Base-by-base conservation (phyloP, 53 echinoderm and acorn worm species). In the Apostichopus leukothele region DNA sequence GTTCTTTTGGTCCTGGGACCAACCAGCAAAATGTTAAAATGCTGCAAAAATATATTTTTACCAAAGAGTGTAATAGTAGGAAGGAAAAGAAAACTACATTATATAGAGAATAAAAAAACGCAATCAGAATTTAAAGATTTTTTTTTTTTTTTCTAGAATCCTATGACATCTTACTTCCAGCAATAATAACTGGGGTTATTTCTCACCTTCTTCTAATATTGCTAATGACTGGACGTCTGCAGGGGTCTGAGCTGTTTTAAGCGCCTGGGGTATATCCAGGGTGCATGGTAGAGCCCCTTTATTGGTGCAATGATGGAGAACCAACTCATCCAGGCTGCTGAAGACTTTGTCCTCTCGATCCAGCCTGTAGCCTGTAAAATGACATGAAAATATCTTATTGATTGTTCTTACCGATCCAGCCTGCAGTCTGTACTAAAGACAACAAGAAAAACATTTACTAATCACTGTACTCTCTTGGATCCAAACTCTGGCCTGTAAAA, bases 171-270 rank as follows among this genome's bases (percentile, higher is more conserved):
- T 2, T 39, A 39, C 3, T 39, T 39, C 39, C 39, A 39, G 39
- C 39, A 39, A 39, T 39, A 39, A 39, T 39, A 39, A 39, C 39
- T 39, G 39, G 39, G 39, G 39, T 39, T 39, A 39, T 67, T 6
- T 73, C 77, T 67, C 67, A 96, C 96, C 96, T 94, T 93, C 93
- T 76, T 94, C 96, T 12, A 96, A 87, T 11, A 96, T 51, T 50
- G 94, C 96, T 55, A 96, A 74, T n/a, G 96, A 91, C 78, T 93
- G 91, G 76, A 97, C 75, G 12, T 95, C 97, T 52, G 94, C 88
- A 51, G 89, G 63, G 50, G 91, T 95, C 71, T 91, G 88, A 20
- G 97, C 97, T 18, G 92, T 39, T 94, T 92, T 92, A 52, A 95
- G 89, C 6, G 92, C 95, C 11, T 79, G 75, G 5, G 97, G 95